Evolutionary conservation across 2,113 vertebrate genomes (phyloP).

Genomic region (Sminthopsis crassicaudata): DNA sequence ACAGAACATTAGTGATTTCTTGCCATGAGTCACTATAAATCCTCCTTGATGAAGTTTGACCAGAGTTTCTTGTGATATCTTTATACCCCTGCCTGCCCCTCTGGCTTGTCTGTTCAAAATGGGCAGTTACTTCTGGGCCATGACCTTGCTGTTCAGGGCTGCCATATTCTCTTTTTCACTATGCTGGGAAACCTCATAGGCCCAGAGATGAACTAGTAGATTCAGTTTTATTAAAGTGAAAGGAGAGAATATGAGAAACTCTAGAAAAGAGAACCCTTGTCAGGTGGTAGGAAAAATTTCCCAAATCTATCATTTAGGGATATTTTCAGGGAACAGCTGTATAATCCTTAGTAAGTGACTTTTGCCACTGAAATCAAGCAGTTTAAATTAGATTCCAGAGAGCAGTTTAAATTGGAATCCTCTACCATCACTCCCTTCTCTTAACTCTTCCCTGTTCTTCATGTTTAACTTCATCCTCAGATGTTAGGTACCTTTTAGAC

Average conservation of each 20-base stretch:
- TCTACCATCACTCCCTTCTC: neutral
- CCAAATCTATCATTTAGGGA: slow-evolving; percentile 36
- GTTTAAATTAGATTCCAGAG: neutral
- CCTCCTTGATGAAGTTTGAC: no score
- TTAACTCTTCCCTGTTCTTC: neutral
- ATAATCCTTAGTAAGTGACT: neutral
- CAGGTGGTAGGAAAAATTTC: slow-evolving; percentile 34
- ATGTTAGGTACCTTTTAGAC: neutral
- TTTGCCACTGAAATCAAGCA: neutral
- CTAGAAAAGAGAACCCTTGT: slow-evolving; percentile 44
- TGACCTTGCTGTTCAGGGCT: neutral
- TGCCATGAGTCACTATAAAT: neutral
- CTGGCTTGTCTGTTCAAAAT: neutral
- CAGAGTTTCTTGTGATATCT: neutral
- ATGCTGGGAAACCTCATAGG: slow-evolving; percentile 22
- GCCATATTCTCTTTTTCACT: slow-evolving; percentile 5
- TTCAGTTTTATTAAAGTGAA: neutral
- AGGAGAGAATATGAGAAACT: slow-evolving; percentile 31
- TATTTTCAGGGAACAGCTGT: neutral
- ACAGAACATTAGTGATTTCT: neutral
- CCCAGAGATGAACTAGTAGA: neutral
- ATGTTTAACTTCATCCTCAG: neutral
- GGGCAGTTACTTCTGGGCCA: neutral
- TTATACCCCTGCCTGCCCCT: neutral
- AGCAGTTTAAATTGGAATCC: neutral